Conservation (phyloP, 2,113 vertebrate species). For the Chiloscyllium plagiosum region DNA sequence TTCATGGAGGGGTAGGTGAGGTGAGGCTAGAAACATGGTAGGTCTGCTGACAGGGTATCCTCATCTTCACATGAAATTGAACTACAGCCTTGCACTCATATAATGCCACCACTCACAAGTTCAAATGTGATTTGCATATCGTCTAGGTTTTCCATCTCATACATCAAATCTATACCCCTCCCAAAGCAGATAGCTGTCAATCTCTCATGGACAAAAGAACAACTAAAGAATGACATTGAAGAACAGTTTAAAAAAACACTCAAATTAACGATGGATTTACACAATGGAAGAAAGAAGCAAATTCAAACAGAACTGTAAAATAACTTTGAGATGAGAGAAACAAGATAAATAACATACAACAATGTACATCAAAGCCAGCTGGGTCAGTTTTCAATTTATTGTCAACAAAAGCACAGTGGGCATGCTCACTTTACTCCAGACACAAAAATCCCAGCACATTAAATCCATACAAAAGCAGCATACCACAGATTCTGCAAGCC, state of each 20-base stretch:
- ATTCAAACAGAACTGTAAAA: background rate
- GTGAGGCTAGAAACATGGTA: background rate
- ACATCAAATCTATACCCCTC: background rate
- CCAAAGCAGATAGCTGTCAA: background rate
- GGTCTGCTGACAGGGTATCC: background rate
- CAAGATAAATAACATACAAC: background rate
- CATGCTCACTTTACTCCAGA: background rate
- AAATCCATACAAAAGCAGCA: background rate
- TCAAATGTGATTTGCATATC: background rate
- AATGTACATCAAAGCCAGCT: background rate
- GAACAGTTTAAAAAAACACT: no score
- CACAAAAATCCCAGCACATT: background rate
- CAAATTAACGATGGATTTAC: no score
- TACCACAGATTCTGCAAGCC: no score
- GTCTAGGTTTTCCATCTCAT: background rate
- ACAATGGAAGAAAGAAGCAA: background rate
- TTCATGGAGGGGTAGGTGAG: background rate
- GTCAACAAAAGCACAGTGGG: background rate
- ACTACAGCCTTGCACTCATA: background rate
- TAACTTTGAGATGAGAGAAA: background rate
- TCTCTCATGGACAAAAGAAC: background rate
- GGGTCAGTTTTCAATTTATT: background rate
- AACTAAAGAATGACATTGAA: no score
- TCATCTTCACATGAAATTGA: background rate
- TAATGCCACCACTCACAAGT: background rate